A percentile compares a stretch with the other conserved stretches of the same genome.
These are phyloP conservation scores for Heliocidaris erythrogramma DNA, from an alignment of 35 echinoderm and acorn worm genomes.

Conservation along the genomic window DNA sequence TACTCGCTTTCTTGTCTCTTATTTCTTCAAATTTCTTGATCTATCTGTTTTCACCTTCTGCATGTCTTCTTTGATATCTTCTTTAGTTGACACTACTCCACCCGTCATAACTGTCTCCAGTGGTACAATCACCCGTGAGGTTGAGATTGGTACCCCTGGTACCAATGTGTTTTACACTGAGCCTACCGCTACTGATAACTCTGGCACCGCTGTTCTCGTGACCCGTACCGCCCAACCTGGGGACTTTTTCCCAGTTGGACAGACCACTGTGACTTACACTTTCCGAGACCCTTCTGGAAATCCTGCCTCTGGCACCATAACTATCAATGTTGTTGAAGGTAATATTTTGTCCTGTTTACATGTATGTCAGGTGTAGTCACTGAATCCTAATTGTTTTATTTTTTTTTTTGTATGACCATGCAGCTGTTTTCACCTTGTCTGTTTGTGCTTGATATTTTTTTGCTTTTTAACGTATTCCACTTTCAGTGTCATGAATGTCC, in stretches of 20 bases:
- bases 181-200: conserved; percentile 75
- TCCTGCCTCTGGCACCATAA: conserved; percentile 49
- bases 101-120: conserved; percentile 1
- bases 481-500: no score
- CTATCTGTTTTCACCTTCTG: background rate
- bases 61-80: background rate
- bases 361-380: no score
- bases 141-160: conserved; percentile 44
- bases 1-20: background rate
- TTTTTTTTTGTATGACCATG: no score
- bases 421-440: no score
- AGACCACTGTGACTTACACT: conserved; percentile 50
- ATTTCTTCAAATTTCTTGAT: background rate
- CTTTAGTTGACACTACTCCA: conserved; percentile 16
- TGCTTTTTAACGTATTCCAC: no score
- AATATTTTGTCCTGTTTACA: background rate
- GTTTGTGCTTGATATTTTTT: no score
- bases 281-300: conserved; percentile 59
- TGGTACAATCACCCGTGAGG: background rate
- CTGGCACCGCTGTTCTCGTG: conserved; percentile 27
- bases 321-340: conserved; percentile 66
- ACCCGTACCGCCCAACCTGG: conserved; percentile 26
- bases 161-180: conserved; percentile 43
- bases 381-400: no score
- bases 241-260: conserved; percentile 39